A percentile compares a stretch with the other conserved stretches of the same genome.
phyloP scores from a whole-genome alignment of 2,113 vertebrate species.

The Rhinoderma darwinii region DNA sequence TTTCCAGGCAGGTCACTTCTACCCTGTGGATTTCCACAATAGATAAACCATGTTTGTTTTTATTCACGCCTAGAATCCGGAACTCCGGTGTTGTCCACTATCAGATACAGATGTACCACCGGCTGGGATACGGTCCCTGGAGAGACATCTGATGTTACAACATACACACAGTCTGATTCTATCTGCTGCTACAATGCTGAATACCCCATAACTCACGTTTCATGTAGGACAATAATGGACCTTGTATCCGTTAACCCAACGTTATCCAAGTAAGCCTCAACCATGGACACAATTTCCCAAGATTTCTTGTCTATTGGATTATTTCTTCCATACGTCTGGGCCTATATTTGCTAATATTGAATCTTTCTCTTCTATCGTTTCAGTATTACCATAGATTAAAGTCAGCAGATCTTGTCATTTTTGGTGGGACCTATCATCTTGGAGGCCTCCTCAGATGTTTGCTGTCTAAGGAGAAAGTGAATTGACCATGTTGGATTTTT shows the following conservation, averaged over 20 bases:
- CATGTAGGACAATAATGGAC: neutral
- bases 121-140: neutral
- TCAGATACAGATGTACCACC: conserved; percentile 38
- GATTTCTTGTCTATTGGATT: too few relatives aligned
- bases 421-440: too few relatives aligned
- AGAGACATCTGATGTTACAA: neutral
- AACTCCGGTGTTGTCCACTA: neutral
- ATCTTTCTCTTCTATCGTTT: too few relatives aligned
- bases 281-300: neutral
- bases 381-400: too few relatives aligned
- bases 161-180: neutral
- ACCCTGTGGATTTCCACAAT: conserved; percentile 24
- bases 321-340: too few relatives aligned
- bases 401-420: too few relatives aligned
- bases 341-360: too few relatives aligned
- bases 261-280: neutral
- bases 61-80: neutral
- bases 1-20: neutral
- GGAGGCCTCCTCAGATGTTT: too few relatives aligned
- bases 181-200: too few relatives aligned
- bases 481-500: too few relatives aligned
- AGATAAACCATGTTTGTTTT: conserved; percentile 13
- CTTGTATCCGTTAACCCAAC: neutral
- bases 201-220: neutral
- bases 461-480: too few relatives aligned